Base-by-base conservation (phyloP, 2,113 vertebrate species). In the Phoenicopterus ruber region DNA sequence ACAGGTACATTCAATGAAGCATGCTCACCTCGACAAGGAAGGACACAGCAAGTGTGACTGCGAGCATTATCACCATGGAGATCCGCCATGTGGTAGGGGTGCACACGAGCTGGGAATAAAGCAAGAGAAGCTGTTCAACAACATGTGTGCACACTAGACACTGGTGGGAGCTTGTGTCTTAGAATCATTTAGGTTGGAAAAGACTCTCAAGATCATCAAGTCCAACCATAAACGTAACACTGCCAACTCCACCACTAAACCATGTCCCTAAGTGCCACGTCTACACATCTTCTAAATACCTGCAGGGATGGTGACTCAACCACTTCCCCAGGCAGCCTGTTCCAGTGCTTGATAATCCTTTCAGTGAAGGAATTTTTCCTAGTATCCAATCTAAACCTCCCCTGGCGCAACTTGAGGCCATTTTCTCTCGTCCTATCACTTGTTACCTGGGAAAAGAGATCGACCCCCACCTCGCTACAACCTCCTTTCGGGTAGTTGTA, bases 31-130 rank as follows among this genome's bases (percentile, higher is more conserved):
- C 98, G 0, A 97, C 94, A 19, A 96, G 5, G 18, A 98, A 74
- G 57, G 98, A 98, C 89, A 97, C 94, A 4, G 94, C 78, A 29
- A 98, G 86, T 83, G 97, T 97, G 90, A 97, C 94, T 88, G 88
- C 62, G 38, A 98, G 96, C 97, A 98, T 98, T 46, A 94, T 34
- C 28, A 98, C 58, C 42, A 98, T 96, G 92, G 96, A 98, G 83
- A 98, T 76, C 74, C 97, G 91, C 98, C 98, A 98, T 1, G 12
- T 47, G 52, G 81, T 62, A 24, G 98, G 98, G 5, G 98, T 98
- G 71, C 98, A 98, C 49, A 98, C 96, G 0, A 98, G 96, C 98
- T 98, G 86, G 65, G 57, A 22, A 69, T 80, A 70, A 88, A 77
- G 13, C 63, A 84, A 50, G 3, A 47, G 22, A 82, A 87, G 72